Percentiles rank a stretch among this genome's conserved stretches.
Conservation (phyloP, 2,113 vertebrate genomes). For the Hucho hucho region DNA sequence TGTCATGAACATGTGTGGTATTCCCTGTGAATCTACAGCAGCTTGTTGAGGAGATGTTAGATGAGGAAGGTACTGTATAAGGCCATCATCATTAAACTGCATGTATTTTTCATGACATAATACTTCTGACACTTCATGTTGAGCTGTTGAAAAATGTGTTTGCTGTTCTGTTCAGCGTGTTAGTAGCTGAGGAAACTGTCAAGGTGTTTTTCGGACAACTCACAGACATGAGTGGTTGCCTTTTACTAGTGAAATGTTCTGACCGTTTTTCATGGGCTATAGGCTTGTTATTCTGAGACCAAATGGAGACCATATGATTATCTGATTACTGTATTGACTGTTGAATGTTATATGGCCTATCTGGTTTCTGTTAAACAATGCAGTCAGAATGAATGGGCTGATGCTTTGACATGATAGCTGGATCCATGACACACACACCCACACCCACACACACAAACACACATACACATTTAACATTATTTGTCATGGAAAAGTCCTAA, state of each 20-base stretch:
- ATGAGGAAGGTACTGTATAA: neutral
- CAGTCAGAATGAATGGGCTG: too few relatives aligned
- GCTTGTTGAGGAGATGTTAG: neutral
- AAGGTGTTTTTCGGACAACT: neutral
- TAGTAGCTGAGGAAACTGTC: neutral
- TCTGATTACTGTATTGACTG: neutral
- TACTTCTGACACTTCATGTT: neutral
- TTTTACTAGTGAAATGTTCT: neutral
- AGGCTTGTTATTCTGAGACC: neutral
- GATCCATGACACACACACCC: neutral
- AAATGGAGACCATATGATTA: conserved; percentile 26
- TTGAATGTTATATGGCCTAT: neutral
- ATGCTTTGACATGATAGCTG: neutral
- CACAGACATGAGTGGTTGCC: neutral
- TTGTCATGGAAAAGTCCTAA: too few relatives aligned
- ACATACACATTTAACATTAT: too few relatives aligned
- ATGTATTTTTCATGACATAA: neutral
- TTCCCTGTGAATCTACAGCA: neutral
- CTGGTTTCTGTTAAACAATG: too few relatives aligned
- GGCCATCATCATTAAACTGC: neutral
- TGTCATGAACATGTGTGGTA: neutral
- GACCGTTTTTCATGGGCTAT: conserved; percentile 9
- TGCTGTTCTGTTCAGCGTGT: neutral
- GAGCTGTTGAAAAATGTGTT: neutral
- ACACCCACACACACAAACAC: too few relatives aligned